Conservation (phyloP, 1,140 invertebrate genomes). For the Zaprionus nigranus region DNA sequence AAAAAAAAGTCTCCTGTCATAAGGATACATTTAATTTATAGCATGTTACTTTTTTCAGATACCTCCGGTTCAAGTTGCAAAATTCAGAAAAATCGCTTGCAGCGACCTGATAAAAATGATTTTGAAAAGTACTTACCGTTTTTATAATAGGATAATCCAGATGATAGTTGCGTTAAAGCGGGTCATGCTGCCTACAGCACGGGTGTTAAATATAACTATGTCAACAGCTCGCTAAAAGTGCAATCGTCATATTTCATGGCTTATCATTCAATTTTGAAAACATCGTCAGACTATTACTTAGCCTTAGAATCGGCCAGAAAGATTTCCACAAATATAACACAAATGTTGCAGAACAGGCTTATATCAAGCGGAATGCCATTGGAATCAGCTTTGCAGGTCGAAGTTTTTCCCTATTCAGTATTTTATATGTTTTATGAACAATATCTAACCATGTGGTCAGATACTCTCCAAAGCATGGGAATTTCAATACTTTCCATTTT, state of each 20-base stretch:
- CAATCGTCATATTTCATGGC: slow-evolving; percentile 96
- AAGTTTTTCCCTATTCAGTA: slow-evolving; percentile 98
- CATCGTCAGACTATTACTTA: slow-evolving; percentile 95
- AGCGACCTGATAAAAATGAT: slow-evolving; percentile 86
- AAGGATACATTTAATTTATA: not conserved
- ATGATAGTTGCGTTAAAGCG: slow-evolving; percentile 92
- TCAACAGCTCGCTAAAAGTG: slow-evolving; percentile 85
- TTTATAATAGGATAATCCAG: slow-evolving; percentile 96
- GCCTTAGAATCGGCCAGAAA: slow-evolving; percentile 92
- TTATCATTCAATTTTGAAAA: slow-evolving; percentile 97
- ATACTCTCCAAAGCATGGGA: slow-evolving; percentile 94
- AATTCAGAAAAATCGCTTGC: slow-evolving; percentile 56
- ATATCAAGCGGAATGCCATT: slow-evolving; percentile 82
- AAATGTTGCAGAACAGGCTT: slow-evolving; percentile 89
- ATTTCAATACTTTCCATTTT: slow-evolving; percentile 97
- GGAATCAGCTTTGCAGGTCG: slow-evolving; percentile 86
- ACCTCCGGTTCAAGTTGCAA: slow-evolving; percentile 59
- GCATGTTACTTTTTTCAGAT: slow-evolving; percentile 60
- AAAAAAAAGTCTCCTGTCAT: too few relatives aligned
- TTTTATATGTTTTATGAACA: slow-evolving; percentile 99
- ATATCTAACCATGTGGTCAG: slow-evolving; percentile 98
- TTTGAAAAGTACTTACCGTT: slow-evolving; percentile 94
- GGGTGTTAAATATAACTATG: slow-evolving; percentile 88
- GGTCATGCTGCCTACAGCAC: slow-evolving; percentile 93
- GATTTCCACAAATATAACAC: slow-evolving; percentile 93